These are phyloP conservation scores for Ptychochromis oligacanthus DNA, from an alignment of 2,113 vertebrate species.

Conservation along the genomic window DNA sequence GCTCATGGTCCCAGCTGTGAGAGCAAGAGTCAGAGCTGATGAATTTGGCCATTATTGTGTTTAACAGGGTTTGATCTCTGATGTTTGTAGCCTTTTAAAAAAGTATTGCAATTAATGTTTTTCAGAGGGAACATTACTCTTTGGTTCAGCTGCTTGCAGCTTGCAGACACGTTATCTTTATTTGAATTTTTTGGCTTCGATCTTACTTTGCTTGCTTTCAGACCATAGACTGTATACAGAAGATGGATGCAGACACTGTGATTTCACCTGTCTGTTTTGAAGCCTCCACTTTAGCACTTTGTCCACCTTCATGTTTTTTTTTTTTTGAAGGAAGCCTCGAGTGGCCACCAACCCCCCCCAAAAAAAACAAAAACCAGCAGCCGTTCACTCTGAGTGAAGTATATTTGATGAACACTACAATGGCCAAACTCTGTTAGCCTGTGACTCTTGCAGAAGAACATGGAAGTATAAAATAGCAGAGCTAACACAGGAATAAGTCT, in stretches of 20 bases:
- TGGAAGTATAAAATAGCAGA: constrained; percentile 3
- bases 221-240: background rate
- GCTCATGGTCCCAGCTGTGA: constrained; percentile 87
- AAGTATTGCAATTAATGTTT: background rate
- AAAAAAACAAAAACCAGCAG: background rate
- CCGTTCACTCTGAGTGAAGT: background rate
- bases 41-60: constrained; percentile 37
- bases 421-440: constrained; percentile 45
- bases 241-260: background rate
- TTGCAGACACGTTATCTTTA: background rate
- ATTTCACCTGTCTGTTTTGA: background rate
- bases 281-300: background rate
- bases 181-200: background rate
- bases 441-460: constrained; percentile 41
- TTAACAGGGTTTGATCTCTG: background rate
- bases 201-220: background rate
- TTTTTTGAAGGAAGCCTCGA: background rate
- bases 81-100: background rate
- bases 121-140: background rate
- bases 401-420: background rate
- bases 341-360: too few relatives aligned
- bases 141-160: background rate
- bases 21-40: constrained; percentile 53
- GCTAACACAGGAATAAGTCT: background rate
- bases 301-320: too few relatives aligned